Percentiles rank a stretch among this genome's conserved stretches.
Conservation (phyloP, 2,797 vertebrate species). For the Lagocephalus sceleratus region DNA sequence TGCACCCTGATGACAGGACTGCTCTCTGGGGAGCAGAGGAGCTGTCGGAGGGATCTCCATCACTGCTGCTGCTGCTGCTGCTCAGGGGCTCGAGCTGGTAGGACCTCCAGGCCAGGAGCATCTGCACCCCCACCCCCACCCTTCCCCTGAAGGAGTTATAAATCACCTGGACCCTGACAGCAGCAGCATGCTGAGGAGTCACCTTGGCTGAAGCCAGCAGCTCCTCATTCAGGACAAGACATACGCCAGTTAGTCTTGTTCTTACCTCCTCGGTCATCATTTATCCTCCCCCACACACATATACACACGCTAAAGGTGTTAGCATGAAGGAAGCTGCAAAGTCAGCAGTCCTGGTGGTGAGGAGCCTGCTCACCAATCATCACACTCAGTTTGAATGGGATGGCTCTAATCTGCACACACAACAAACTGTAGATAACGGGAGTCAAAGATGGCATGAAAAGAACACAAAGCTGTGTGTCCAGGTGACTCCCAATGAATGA, state of each 20-base stretch:
- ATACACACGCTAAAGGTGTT: background rate
- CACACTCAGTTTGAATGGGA: constrained; percentile 12
- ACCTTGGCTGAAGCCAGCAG: constrained; percentile 52
- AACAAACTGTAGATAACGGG: constrained; percentile 25
- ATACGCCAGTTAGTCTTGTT: constrained; percentile 30
- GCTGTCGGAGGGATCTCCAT: constrained; percentile 37
- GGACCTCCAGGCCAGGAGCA: constrained; percentile 22
- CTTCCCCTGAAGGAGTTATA: constrained; percentile 34
- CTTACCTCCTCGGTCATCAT: constrained; percentile 18
- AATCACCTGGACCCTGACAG: constrained; percentile 54
- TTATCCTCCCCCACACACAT: constrained; percentile 31
- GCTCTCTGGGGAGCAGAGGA: constrained; percentile 48
- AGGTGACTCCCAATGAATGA: too few species aligned
- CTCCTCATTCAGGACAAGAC: too few species aligned
- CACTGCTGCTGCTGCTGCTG: constrained; percentile 15
- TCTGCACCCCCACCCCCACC: background rate
- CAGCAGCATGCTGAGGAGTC: constrained; percentile 41
- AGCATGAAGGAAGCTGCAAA: constrained; percentile 9
- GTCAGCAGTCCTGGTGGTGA: constrained; percentile 23
- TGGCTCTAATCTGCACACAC: too few species aligned
- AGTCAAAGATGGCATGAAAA: constrained; percentile 19
- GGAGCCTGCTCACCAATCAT: constrained; percentile 25
- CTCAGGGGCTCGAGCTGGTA: constrained; percentile 14
- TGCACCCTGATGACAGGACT: constrained; percentile 42
- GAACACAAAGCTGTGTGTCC: background rate